Evolutionary conservation across 35 echinoderm and acorn worm genomes (phyloP), one percentile per base, ranked within the genome.

Genomic region (Anneissia japonica): DNA sequence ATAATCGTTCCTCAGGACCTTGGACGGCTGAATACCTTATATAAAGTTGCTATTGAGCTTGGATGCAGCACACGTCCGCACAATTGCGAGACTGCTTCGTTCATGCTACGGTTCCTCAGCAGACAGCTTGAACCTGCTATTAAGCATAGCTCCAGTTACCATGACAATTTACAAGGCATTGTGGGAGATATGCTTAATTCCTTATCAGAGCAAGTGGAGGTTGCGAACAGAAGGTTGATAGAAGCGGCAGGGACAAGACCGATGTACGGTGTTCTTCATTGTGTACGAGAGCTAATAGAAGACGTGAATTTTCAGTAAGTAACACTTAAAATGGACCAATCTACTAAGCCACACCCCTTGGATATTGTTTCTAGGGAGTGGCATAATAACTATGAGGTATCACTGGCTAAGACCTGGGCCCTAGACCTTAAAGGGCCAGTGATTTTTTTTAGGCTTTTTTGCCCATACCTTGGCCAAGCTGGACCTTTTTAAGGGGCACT

Each of bases 231-330:
- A 32, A 94, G 92, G 87, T 77, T 99, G 43, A 39, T 94, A 11
- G 91, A 99, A 41, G 92, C 96, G 32, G 89, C 92, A 0, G 92
- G 86, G 0, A 93, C 81, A 37, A 89, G 83, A 10, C 96, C 96
- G 7, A 93, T 99, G 92, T 99, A 99, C 87, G 96, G 96, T 37
- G 26, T 94, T 10, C 41, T 94, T 31, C 89, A 94, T 36, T 99
- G 96, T 64, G 86, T 99, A 46, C 89, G 96, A 35, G 79, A 64
- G 28, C 36, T 94, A 0, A 38, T 94, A 11, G 46, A 28, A 30
- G 92, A 94, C 85, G 85, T 90, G 12, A 31, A 87, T 38, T 77
- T 87, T 0, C 86, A 55, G 93, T 96, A 56, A 89, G n/a, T n/a
- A n/a, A n/a, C n/a, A n/a, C n/a, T n/a, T n/a, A n/a, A n/a, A n/a